Conservation (phyloP, 2,888 invertebrate genomes). For the Leptinotarsa rubiginosa region DNA sequence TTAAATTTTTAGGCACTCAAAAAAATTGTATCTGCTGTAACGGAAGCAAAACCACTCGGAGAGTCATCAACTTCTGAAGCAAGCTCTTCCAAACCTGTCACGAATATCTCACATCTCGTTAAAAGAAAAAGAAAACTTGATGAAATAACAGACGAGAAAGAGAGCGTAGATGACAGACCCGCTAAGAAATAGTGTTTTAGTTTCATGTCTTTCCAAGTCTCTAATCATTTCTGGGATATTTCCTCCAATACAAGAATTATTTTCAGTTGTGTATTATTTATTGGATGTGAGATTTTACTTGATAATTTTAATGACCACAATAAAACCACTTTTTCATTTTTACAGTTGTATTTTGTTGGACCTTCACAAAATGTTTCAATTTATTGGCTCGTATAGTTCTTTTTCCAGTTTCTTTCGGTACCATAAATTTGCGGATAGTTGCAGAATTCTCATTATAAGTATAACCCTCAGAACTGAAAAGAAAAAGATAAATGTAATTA, state of each 20-base stretch:
- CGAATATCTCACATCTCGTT: conserved; percentile 86
- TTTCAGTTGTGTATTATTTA: conserved; percentile 22
- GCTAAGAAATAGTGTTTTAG: conserved; percentile 68
- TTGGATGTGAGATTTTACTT: conserved; percentile 11
- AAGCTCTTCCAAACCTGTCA: conserved; percentile 71
- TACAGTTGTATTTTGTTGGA: conserved; percentile 33
- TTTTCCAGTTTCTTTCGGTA: conserved; percentile 59
- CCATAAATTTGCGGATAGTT: conserved; percentile 59
- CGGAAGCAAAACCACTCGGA: conserved; percentile 27
- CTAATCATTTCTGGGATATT: background rate
- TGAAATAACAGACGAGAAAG: conserved; percentile 65
- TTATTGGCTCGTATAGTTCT: conserved; percentile 52
- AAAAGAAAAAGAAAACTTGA: conserved; percentile 81
- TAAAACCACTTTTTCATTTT: conserved; percentile 21
- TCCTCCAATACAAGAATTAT: background rate
- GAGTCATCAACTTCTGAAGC: conserved; percentile 37
- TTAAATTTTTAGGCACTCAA: conserved; percentile 48
- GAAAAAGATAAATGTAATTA: background rate
- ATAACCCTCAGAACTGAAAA: conserved; percentile 55
- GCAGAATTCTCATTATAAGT: conserved; percentile 55
- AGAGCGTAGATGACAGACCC: conserved; percentile 64
- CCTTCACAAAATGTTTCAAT: conserved; percentile 23
- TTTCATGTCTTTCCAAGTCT: background rate
- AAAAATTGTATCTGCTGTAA: conserved; percentile 45
- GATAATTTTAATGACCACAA: conserved; percentile 1